Evolutionary conservation across 2,888 invertebrate genomes (phyloP).

Genomic region (Frankliniella intonsa): DNA sequence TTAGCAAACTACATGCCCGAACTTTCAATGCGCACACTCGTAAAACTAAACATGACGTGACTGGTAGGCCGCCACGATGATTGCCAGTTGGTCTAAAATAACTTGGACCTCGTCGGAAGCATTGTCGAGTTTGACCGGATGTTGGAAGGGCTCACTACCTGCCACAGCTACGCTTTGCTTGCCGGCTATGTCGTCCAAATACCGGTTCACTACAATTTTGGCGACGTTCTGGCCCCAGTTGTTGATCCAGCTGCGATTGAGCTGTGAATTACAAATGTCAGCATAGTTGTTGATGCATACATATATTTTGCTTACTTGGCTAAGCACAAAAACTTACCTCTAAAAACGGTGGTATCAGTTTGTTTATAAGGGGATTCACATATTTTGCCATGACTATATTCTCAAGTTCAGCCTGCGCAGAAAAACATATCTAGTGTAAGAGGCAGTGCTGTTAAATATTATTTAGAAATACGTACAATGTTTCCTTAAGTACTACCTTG

Average conservation of each 20-base stretch:
- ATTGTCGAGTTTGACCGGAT: neutral
- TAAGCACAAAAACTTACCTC: neutral
- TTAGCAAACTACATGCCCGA: neutral
- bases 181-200: neutral
- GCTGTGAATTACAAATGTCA: neutral
- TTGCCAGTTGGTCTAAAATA: neutral
- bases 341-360: neutral
- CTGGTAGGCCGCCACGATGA: neutral
- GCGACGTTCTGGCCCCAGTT: neutral
- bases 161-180: neutral
- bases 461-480: neutral
- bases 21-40: neutral
- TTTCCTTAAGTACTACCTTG: neutral
- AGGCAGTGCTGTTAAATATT: neutral
- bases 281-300: too few relatives aligned
- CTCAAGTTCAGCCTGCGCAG: neutral
- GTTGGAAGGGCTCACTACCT: neutral
- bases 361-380: neutral
- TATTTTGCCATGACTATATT: neutral
- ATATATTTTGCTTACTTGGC: too few relatives aligned
- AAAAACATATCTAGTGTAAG: neutral
- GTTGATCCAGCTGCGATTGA: constrained; percentile 1
- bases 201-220: neutral
- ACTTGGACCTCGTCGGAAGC: neutral
- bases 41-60: neutral